Evolutionary conservation across 2,113 vertebrate species (phyloP), one percentile per base, ranked within the genome.

Genomic region (Empidonax traillii): DNA sequence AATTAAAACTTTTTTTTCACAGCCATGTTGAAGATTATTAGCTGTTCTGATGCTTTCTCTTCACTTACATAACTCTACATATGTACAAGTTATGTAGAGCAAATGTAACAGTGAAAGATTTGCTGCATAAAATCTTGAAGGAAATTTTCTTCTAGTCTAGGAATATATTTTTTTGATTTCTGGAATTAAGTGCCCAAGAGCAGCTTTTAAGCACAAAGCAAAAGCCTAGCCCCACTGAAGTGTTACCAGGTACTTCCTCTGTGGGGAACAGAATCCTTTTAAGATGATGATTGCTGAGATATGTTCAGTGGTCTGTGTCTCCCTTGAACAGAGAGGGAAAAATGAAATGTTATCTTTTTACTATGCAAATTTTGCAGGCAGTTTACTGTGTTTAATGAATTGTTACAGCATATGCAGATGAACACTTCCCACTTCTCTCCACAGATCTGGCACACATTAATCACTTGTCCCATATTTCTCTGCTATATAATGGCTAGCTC

Each of bases 321-420:
- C 41, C 72, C 9, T 61, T 15, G 5, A 77, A 30, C 15, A 46
- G 52, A 81, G 43, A 74, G 39, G 33, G 22, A 24, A 88, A 56
- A 92, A 49, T 56, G 23, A 89, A 85, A 66, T 67, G 44, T 43
- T 80, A 33, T 91, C 86, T 87, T 96, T 79, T 58, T 69, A 79
- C 75, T 66, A 69, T 91, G 67, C 43, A 92, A 20, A 87, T 93
- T 95, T 96, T 89, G 30, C 59, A 84, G 79, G 85, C 51, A 55
- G 46, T 96, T 97, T 92, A 88, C 61, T 92, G 74, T 23, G 16
- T 91, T 95, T 94, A 66, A 90, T 97, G 85, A 96, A 63, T 58
- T 94, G 44, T 62, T 96, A 44, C 12, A 94, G 68, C 77, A 95
- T 88, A 94, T 91, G 96, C 83, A 94, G 84, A 88, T 97, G 85